These are phyloP conservation scores for Bergia puertoricense DNA, from an alignment of 92 coral and sea anemone genomes.

Conservation along the genomic window DNA sequence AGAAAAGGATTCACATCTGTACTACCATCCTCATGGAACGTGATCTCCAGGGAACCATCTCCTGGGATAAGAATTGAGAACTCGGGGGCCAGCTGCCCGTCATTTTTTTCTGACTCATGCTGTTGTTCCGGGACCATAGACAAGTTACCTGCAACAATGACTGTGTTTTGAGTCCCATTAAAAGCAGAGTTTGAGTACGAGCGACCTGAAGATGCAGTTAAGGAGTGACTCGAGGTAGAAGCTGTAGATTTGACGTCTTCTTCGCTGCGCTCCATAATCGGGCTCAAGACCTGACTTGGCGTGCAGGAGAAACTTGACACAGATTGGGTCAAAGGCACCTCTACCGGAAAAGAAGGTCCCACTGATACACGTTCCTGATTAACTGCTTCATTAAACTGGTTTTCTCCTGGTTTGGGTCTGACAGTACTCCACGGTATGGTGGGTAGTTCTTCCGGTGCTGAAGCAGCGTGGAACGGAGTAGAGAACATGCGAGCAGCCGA, in stretches of 20 bases:
- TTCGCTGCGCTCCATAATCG: constrained; percentile 91
- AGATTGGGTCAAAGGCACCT: constrained; percentile 24
- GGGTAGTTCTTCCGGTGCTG: constrained; percentile 66
- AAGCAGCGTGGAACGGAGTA: constrained; percentile 73
- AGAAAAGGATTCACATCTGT: constrained; percentile 82
- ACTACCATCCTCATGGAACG: constrained; percentile 58
- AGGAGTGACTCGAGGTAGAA: constrained; percentile 64
- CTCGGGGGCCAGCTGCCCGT: constrained; percentile 29
- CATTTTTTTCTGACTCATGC: not conserved
- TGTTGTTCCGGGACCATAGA: constrained; percentile 45
- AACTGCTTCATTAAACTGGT: constrained; percentile 28
- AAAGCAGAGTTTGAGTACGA: constrained; percentile 39
- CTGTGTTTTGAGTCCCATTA: constrained; percentile 58
- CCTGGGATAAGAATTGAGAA: constrained; percentile 31
- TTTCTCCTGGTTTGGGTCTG: constrained; percentile 52
- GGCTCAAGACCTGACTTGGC: constrained; percentile 84
- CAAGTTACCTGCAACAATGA: constrained; percentile 17
- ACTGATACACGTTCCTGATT: constrained; percentile 25
- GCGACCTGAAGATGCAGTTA: constrained; percentile 61
- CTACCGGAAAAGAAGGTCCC: not conserved
- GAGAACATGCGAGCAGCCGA: constrained; percentile 85
- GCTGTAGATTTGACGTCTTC: constrained; percentile 72
- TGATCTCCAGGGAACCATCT: constrained; percentile 40
- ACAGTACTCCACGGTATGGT: constrained; percentile 77
- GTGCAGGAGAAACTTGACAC: constrained; percentile 67